Evolutionary conservation across 30 jellyfish, hydroid and myxozoan genomes (phyloP), one percentile per base, ranked within the genome.

Genomic region (Aurelia aurita complex sp. Pacific): DNA sequence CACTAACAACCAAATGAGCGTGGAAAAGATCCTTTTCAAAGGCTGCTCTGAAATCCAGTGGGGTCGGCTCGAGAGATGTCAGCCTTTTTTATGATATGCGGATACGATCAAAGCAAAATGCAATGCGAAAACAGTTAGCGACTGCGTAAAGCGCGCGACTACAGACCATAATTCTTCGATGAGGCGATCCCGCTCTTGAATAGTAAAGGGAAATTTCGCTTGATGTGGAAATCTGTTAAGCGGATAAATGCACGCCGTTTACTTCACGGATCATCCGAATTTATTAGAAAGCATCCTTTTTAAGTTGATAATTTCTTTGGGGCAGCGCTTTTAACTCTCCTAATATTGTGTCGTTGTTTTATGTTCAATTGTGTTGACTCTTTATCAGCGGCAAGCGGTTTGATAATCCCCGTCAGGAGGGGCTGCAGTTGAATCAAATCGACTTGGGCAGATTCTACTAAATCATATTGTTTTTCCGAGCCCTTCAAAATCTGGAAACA

Each of bases 241-340:
- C 91, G 91, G 91, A 82, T 82, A 64, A 62, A 15, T 17, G 59
- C 35, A 53, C 79, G 62, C 91, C 52, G 90, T 81, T 46, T 69
- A 65, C 83, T 57, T 32, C 91, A 32, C 68, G 68, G 94, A 70
- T 74, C 75, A 85, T 85, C 94, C 88, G 88, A 74, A 74, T 74
- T 73, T 76, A 86, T 19, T 79, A 43, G 67, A 77, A 54, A 23
- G 67, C 67, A 14, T 59, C 46, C 78, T 73, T 29, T 51, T 62
- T 13, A 59, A 76, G 70, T 35, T 34, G 79, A 67, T 74, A 64
- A 76, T 57, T 64, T 76, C 86, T 86, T 51, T 86, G 59, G 82
- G 68, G 69, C 74, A 8, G 77, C 66, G 76, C 77, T 64, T 62
- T 29, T 60, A 32, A 32, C 87, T 77, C 40, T 19, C 42, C 34